A percentile compares a stretch with the other conserved stretches of the same genome.
Conservation (phyloP, 2,113 vertebrate genomes). For the Scomber scombrus region DNA sequence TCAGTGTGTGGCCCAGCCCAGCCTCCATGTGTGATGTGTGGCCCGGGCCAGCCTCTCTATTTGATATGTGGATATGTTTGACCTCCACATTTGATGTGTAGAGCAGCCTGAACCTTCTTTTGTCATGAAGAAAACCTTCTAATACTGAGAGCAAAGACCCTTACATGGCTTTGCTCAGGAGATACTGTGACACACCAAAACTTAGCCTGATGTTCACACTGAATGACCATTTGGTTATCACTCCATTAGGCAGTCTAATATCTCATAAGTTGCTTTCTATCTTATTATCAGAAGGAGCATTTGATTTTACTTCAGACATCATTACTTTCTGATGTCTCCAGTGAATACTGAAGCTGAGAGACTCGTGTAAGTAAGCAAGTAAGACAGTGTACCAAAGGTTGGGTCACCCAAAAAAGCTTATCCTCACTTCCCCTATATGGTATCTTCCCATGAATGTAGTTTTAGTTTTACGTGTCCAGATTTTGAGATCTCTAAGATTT, state of each 20-base stretch:
- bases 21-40: slow-evolving; percentile 66
- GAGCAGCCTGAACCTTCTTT: slow-evolving; percentile 60
- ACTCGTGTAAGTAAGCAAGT: too few relatives aligned
- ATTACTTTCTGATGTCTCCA: neutral
- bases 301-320: neutral
- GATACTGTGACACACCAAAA: slow-evolving; percentile 35
- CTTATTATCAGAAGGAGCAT: neutral
- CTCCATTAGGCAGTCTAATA: slow-evolving; percentile 23
- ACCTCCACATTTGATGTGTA: slow-evolving; percentile 77
- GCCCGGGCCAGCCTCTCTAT: slow-evolving; percentile 57
- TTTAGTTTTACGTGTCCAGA: too few relatives aligned
- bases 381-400: too few relatives aligned
- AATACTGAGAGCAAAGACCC: slow-evolving; percentile 67
- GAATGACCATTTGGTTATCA: slow-evolving; percentile 48
- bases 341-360: too few relatives aligned
- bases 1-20: slow-evolving; percentile 75
- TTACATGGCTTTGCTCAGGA: slow-evolving; percentile 53
- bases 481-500: too few relatives aligned
- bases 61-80: slow-evolving; percentile 76
- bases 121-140: slow-evolving; percentile 64
- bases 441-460: too few relatives aligned
- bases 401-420: too few relatives aligned
- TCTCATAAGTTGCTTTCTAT: slow-evolving; percentile 1
- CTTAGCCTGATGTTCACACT: slow-evolving; percentile 32
- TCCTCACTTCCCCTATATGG: too few relatives aligned